Evolutionary conservation across 2,888 invertebrate species (phyloP), one percentile per base, ranked within the genome.

Genomic region (Nycteola revayana): DNA sequence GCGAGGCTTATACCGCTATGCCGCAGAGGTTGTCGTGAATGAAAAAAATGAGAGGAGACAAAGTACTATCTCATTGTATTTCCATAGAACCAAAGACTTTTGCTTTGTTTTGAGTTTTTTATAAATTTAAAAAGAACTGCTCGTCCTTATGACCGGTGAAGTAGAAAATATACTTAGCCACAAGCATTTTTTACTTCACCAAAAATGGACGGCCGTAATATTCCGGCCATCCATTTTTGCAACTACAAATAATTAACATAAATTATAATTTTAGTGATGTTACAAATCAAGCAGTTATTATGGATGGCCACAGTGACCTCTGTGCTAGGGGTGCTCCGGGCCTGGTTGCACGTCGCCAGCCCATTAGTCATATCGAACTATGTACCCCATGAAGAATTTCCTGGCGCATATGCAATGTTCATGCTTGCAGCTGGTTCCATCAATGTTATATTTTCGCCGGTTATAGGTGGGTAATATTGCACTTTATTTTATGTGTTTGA

Each of bases 351-450:
- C 49, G 91, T 94, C 0, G 89, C 94, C 2, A 87, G 93, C 41
- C 91, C 94, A 0, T 60, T 94, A 28, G 92, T 94, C 0, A 90
- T 94, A 32, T 92, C 94, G 0, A 92, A 93, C 60, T 90, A 93
- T 59, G 90, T 93, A 25, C 63, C 89, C 0, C 75, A 77, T 2
- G 84, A 91, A 9, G 91, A 94, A 60, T 94, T 94, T 55, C 91
- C 94, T 1, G 93, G 93, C 0, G 94, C 94, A 0, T 94, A 94
- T 55, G 94, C 94, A 0, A 66, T 94, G 5, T 93, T 90, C 55
- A 92, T 93, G 87, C 90, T 94, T 1, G 86, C 92, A 10, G 90
- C 91, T 58, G 94, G 94, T 1, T 66, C 91, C 14, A 90, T 92
- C 2, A 92, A 92, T 39, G 90, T 94, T 9, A 51, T 90, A 0